Base-by-base conservation (phyloP, 2,797 vertebrate genomes). In the Poecilia gillii region DNA sequence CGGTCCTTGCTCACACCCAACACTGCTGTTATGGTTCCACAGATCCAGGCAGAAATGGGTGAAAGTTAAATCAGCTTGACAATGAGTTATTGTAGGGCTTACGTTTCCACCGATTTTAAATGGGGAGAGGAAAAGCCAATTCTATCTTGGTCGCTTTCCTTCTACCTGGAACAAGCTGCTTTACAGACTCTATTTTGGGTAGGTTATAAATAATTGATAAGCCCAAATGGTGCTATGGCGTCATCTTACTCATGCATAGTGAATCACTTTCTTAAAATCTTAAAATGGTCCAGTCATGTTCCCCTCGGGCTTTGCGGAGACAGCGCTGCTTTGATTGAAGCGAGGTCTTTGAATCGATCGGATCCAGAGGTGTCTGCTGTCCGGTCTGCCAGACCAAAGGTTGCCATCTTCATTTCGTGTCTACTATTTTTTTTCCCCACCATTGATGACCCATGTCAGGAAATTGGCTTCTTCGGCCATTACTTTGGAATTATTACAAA, bases 161-260 rank as follows among this genome's bases (percentile, higher is more conserved):
- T 46, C 49, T 71, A 18, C 41, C 68, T 28, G 72, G 9, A 81
- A 47, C 20, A 74, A 86, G 77, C 75, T 79, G 72, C 74, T 77
- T 70, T n/a, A 20, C 77, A 23, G n/a, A 47, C 78, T 87, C 45
- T 53, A 76, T 49, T 59, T 82, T 83, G 74, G 79, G 70, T 74
- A 64, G 59, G 77, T 77, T 81, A 83, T 87, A 93, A 93, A 92
- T 94, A 83, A 92, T 93, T 90, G 47, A 95, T 92, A 64, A 59
- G 76, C 81, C 80, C 64, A 86, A 88, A 89, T 82, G 83, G 66
- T 78, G 73, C 64, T 49, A 49, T 14, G 66, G 89, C 1, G 4
- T 93, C 88, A 78, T 82, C 57, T 92, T 90, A 72, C 92, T 89
- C 82, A 82, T 92, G 78, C 84, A 92, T 94, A 91, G 90, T 88